Evolutionary conservation across 2,888 invertebrate species (phyloP).

Genomic region (Lasioglossum leucozonium): DNA sequence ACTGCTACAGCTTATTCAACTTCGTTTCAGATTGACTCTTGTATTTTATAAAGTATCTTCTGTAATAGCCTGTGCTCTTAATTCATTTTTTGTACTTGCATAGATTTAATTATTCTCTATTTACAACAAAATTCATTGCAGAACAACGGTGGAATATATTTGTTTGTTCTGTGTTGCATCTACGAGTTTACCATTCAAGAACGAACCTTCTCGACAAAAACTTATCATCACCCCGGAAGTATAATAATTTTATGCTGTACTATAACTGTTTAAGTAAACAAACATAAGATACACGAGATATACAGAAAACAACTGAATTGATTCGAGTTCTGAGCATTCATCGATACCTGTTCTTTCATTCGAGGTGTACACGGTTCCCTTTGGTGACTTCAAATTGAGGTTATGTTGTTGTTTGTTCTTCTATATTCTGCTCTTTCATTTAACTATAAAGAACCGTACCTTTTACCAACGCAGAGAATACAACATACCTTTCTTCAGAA

Average conservation of each 20-base stretch:
- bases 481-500: background rate
- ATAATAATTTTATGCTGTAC: background rate
- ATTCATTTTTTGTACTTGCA: background rate
- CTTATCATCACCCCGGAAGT: too few species aligned
- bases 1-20: background rate
- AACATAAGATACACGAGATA: background rate
- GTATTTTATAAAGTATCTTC: background rate
- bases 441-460: background rate
- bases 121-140: background rate
- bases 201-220: background rate
- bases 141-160: background rate
- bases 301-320: background rate
- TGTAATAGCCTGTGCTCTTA: background rate
- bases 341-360: background rate
- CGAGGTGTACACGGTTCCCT: background rate
- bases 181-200: background rate
- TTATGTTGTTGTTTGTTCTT: slow-evolving; percentile 29
- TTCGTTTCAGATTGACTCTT: background rate
- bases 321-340: background rate
- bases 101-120: background rate
- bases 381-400: background rate
- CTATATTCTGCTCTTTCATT: background rate
- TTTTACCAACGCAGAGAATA: background rate
- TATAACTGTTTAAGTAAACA: background rate
- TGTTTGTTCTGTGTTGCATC: background rate